Evolutionary conservation across 2,797 vertebrate species (phyloP), one percentile per base, ranked within the genome.

Genomic region (Neostethus bicornis): DNA sequence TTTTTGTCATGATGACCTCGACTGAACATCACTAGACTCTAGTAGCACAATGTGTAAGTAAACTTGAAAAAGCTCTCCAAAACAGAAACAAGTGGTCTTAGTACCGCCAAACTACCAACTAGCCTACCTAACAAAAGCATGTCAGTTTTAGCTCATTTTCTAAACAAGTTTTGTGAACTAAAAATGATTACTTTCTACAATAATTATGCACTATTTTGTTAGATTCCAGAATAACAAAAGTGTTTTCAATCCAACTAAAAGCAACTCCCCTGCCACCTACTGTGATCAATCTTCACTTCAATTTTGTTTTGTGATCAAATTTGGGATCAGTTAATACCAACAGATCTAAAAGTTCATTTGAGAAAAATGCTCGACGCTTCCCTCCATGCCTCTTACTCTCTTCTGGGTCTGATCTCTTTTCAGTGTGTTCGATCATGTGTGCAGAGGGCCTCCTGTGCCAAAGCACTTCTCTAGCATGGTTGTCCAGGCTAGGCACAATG

Each of bases 381-480:
- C 47, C 76, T 77, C 59, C 61, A 71, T 65, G 73, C 65, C 70
- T 87, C 73, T 73, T 86, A 77, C 79, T 81, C 80, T 77, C 84
- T 83, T 90, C 85, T 72, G 81, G 86, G 54, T 80, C 75, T 91
- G 91, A 93, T 85, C 66, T 83, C 87, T 82, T 93, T 95, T 95
- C 91, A 92, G 83, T 48, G 48, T 91, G 92, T 79, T 90, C 90
- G 58, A 81, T 90, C 92, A 93, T 93, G 91, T 92, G 90, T 90
- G 85, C 64, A 65, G 51, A 66, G 87, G 87, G 88, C 88, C 90
- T 90, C 85, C 80, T 71, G 51, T 80, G 81, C 84, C 78, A 79
- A n/a, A 77, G 73, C 75, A 48, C 80, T 81, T 70, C 69, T 79
- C 57, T 46, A 67, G 75, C 66, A 73, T 49, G 63, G 64, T 66